Conservation (phyloP, 2,797 vertebrate genomes). For the Scyliorhinus canicula region DNA sequence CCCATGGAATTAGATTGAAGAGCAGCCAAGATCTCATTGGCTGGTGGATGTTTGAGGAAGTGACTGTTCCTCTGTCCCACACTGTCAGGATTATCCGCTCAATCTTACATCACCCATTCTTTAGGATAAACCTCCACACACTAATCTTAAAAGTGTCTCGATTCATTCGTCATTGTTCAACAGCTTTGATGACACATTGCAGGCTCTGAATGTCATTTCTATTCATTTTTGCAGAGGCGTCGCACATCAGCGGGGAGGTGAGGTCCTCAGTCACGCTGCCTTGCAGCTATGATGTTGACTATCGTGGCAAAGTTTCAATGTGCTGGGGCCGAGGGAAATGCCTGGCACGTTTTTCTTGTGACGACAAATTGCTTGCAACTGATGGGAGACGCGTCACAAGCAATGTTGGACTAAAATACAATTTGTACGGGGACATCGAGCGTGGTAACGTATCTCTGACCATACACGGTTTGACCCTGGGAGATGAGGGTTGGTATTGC, state of each 20-base stretch:
- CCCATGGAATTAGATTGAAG: too few relatives aligned
- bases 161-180: background rate
- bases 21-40: too few relatives aligned
- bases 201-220: background rate
- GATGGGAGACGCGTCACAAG: background rate
- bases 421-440: background rate
- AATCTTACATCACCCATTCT: background rate
- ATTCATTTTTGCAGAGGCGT: background rate
- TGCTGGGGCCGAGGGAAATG: background rate
- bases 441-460: background rate
- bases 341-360: background rate
- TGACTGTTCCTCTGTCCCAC: background rate
- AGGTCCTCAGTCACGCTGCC: background rate
- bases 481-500: background rate
- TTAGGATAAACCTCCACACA: background rate
- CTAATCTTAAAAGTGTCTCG: background rate
- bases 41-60: too few relatives aligned
- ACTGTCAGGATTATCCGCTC: background rate
- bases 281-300: background rate
- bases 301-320: too few relatives aligned
- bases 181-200: background rate
- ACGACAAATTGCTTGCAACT: fast-evolving
- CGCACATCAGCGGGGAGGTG: background rate
- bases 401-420: background rate
- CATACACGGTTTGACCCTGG: background rate